Conservation (phyloP, 2,888 invertebrate genomes). For the Metacarcinus magister region DNA sequence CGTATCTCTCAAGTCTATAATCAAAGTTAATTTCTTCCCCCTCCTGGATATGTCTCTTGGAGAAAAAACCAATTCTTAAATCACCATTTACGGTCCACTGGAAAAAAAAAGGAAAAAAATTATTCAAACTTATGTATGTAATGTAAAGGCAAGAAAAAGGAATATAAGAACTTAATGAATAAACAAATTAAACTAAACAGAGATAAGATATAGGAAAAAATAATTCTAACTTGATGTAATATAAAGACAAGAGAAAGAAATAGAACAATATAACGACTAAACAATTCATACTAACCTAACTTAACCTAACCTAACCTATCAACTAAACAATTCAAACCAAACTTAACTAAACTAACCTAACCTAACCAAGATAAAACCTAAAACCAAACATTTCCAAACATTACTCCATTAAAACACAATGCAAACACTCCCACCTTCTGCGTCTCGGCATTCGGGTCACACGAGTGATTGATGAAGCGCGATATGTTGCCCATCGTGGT, state of each 20-base stretch:
- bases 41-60: conserved; percentile 91
- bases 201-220: too few species aligned
- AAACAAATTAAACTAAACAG: neutral
- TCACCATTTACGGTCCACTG: conserved; percentile 95
- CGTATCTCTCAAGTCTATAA: conserved; percentile 96
- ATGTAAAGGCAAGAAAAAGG: too few species aligned
- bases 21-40: conserved; percentile 99
- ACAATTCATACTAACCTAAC: too few species aligned
- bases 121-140: neutral
- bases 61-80: conserved; percentile 98
- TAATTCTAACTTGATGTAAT: too few species aligned
- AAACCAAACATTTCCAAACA: neutral
- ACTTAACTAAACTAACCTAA: too few species aligned
- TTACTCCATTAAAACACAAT: neutral
- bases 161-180: neutral
- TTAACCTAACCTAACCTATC: too few species aligned
- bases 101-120: conserved; percentile 81
- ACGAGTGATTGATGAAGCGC: conserved; percentile 99
- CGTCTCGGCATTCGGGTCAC: conserved; percentile 99
- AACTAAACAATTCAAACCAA: too few species aligned
- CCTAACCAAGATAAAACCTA: neutral
- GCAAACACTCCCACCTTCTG: conserved; percentile 89
- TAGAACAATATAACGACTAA: too few species aligned
- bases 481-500: conserved; percentile 98
- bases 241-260: too few species aligned